Percentiles rank a stretch among this genome's conserved stretches.
These are phyloP conservation scores for Diarsia rubi DNA, from an alignment of 2,888 invertebrate species.

Conservation along the genomic window DNA sequence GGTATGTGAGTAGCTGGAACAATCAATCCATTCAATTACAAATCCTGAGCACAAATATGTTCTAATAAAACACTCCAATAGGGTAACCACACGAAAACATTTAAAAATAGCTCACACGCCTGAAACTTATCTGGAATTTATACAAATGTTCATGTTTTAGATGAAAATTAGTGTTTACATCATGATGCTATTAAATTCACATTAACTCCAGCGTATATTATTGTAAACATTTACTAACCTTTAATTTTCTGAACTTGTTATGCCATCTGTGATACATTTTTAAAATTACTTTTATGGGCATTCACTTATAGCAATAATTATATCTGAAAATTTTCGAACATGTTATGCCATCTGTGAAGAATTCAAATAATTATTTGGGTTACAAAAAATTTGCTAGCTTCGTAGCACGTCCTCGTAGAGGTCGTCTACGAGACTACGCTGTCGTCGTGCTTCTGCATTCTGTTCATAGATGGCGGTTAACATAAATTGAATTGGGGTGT, in stretches of 20 bases:
- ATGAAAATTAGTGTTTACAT: constrained; percentile 3
- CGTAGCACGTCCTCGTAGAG: constrained; percentile 46
- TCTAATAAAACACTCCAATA: constrained; percentile 16
- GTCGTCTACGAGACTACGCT: constrained; percentile 23
- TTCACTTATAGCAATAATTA: too few relatives aligned
- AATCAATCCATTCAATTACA: not conserved
- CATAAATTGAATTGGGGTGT: not conserved
- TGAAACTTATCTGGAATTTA: not conserved
- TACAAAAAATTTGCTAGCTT: constrained; percentile 11
- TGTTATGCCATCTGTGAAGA: constrained; percentile 48
- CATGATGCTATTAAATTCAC: constrained; percentile 6
- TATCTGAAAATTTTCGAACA: not conserved
- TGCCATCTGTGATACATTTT: constrained; percentile 45
- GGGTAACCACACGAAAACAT: not conserved
- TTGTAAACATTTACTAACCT: constrained; percentile 5
- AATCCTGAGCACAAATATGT: not conserved
- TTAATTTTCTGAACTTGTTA: not conserved
- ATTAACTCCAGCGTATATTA: not conserved
- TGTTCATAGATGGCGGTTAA: constrained; percentile 52
- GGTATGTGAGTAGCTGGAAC: not conserved
- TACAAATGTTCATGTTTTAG: not conserved
- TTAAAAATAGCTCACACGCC: constrained; percentile 2
- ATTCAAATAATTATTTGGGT: not conserved
- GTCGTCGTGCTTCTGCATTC: not conserved
- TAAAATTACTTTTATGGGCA: too few relatives aligned